A percentile compares a stretch with the other conserved stretches of the same genome.
Conservation (phyloP, 2,113 vertebrate genomes). For the Malurus cyaneus region DNA sequence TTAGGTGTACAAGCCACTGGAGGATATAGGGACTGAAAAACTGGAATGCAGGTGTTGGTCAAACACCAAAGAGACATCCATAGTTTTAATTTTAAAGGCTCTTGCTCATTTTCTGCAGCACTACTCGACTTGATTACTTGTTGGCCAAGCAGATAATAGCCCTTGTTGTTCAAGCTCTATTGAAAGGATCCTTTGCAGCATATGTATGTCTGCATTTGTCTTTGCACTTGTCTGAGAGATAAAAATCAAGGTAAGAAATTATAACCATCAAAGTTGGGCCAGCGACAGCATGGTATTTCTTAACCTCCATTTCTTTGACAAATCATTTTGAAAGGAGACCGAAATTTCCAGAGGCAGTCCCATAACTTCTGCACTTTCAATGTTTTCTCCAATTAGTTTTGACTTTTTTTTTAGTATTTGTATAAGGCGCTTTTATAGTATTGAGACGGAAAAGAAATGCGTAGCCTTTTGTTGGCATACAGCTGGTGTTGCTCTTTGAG, state of each 20-base stretch:
- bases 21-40: background rate
- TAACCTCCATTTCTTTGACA: background rate
- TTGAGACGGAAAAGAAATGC: background rate
- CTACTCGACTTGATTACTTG: background rate
- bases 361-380: background rate
- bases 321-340: background rate
- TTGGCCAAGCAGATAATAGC: background rate
- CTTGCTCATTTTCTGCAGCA: background rate
- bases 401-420: conserved; percentile 44
- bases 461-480: background rate
- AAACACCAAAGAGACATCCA: background rate
- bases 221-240: background rate
- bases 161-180: background rate
- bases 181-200: background rate
- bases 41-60: background rate
- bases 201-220: background rate
- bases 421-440: conserved; percentile 21
- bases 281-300: background rate
- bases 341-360: conserved; percentile 16
- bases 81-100: background rate
- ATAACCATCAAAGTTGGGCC: background rate
- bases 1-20: background rate
- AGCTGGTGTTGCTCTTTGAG: background rate
- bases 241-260: background rate
- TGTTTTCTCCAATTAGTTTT: conserved; percentile 16